These are phyloP conservation scores for Liasis olivaceus DNA, from an alignment of 2,797 vertebrate species.

Conservation along the genomic window DNA sequence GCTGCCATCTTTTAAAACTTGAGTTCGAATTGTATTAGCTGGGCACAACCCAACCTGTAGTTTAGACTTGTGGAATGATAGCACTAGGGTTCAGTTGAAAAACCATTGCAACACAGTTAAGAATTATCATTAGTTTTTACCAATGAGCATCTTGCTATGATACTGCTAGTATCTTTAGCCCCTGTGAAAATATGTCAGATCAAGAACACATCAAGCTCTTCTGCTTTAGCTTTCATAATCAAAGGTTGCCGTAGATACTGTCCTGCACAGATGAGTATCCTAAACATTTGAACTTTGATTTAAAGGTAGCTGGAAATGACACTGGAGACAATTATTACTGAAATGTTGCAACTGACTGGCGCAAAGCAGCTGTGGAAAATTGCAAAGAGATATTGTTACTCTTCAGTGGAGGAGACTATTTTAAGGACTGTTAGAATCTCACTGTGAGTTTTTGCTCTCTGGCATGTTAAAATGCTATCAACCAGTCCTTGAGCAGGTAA, in stretches of 20 bases:
- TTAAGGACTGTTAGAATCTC: neutral
- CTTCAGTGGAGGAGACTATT: too few relatives aligned
- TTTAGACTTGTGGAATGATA: neutral
- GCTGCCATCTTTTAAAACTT: neutral
- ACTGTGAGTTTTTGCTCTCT: neutral
- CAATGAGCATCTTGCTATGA: neutral
- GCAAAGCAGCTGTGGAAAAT: neutral
- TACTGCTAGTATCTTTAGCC: neutral
- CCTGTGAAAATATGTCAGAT: neutral
- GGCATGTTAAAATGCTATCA: too few relatives aligned
- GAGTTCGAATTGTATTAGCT: neutral
- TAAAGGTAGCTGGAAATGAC: neutral
- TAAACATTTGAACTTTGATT: neutral
- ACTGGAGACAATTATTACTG: too few relatives aligned
- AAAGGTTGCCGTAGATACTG: too few relatives aligned
- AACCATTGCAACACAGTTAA: neutral
- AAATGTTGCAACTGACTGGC: neutral
- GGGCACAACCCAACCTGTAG: neutral
- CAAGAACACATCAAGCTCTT: neutral
- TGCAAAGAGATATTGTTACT: neutral
- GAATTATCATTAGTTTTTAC: neutral
- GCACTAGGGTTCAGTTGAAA: neutral
- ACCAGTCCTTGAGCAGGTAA: too few relatives aligned
- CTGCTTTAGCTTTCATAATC: neutral
- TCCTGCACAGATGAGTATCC: neutral